Base-by-base conservation (phyloP, 2,888 invertebrate species). In the Tipula unca region DNA sequence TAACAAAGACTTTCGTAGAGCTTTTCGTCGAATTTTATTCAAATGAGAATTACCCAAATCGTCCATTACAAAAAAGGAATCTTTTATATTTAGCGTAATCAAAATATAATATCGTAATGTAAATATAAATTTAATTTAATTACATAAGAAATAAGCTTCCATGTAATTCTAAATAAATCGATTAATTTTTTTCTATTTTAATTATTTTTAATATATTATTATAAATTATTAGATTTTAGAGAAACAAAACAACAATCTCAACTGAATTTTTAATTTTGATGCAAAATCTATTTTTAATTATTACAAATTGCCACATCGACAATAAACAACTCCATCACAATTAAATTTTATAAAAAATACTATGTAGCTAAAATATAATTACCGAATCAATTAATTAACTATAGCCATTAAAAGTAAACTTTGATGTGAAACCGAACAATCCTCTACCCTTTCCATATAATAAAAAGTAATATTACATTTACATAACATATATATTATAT, bases 1-100 rank as follows among this genome's bases (percentile, higher is more conserved):
- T 91, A 97, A 97, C 92, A 96, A 97, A 92, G 97, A 97, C 92
- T 97, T 97, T 91, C 93, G 97, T 88, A 93, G 96, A 89, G 97
- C 97, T 86, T 97, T 97, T 90, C 93, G 96, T 88, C 93, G 96
- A 90, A 97, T 97, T 91, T 92, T 97, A 90, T 97, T 96, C 91
- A 96, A 96, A 69, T 69, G 69, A 69, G 69, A 69, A 69, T 69
- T 69, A 69, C 69, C 69, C 69, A 69, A 69, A 69, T 3, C 69
- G 69, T 69, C 69, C 69, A 69, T 69, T 69, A 69, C 25, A 69
- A 69, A 69, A 69, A 69, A 69, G 25, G 69, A 69, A 69, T 69
- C 69, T 69, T 69, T 69, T 69, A 69, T 69, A 69, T 69, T 69
- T 69, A 69, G 69, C 3, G 69, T 69, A 25, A 69, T 69, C 20